Evolutionary conservation across 2,888 invertebrate species (phyloP), one percentile per base, ranked within the genome.

Genomic region (Pharmacophagus antenor): DNA sequence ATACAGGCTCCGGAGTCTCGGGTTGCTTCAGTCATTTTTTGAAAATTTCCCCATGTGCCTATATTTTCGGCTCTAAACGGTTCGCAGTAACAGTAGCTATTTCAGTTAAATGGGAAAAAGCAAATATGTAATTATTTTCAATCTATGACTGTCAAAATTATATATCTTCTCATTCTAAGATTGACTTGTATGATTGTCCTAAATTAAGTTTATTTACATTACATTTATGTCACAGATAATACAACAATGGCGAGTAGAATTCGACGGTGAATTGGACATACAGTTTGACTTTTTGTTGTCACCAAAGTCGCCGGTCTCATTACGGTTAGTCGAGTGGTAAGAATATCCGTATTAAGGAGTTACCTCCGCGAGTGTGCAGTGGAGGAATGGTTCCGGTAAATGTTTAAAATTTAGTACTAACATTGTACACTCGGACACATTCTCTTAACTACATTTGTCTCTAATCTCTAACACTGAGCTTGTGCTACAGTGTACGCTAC

Each of bases 211-310:
- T 3, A 3, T 31, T 1, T 12, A 31, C 15, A 7, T 31, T 3
- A 31, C 31, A 31, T 42, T 44, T 41, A 20, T 18, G 10, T 49
- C 52, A 23, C 85, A 95, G 95, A 92, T 95, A 70, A 82, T 95
- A 65, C 92, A 93, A 69, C 93, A 93, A 70, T 97, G 95, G 84
- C 92, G 94, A 56, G 92, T 97, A 23, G 92, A 92, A 59, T 94
- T 93, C 65, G 92, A 93, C 47, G 92, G 94, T 15, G 93, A 94
- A 48, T 79, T 97, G 65, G 93, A 95, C 70, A 84, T 95, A 27
- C 94, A 95, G 74, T 97, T 96, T 74, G 96, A 96, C 78, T 97
- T 96, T 84, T 88, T 97, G 53, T 77, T 97, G 62, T 93, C 95
- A 5, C 96, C 97, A 2, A 94, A 94, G 79, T 93, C 94, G 8